Percentiles rank a stretch among this genome's conserved stretches.
phyloP scores from a whole-genome alignment of 2,113 vertebrate genomes.

The Irena cyanogastra region DNA sequence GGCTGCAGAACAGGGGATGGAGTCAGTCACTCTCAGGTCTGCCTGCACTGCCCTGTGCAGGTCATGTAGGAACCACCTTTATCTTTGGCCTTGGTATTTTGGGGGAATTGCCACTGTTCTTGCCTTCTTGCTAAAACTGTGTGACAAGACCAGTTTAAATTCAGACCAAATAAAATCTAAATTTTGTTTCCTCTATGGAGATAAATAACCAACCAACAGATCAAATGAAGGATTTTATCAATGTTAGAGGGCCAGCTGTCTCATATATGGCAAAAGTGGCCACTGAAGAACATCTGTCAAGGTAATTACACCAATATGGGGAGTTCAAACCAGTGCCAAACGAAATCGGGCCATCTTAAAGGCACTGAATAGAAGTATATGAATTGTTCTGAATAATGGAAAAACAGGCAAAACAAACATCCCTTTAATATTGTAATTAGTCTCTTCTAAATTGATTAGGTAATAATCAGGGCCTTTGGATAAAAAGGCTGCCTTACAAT shows the following conservation, averaged over 20 bases:
- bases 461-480: not conserved
- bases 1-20: slow-evolving; percentile 64
- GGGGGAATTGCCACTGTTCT: not conserved
- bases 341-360: not conserved
- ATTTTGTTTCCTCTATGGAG: not conserved
- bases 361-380: not conserved
- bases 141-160: not conserved
- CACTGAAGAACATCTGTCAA: not conserved
- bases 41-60: not conserved
- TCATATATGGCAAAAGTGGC: not conserved
- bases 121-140: not conserved
- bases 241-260: not conserved
- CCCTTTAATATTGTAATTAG: not conserved
- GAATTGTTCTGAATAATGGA: not conserved
- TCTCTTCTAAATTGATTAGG: not conserved
- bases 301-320: not conserved
- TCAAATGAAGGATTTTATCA: not conserved
- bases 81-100: not conserved
- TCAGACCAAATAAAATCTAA: not conserved
- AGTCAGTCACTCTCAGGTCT: not conserved
- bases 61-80: not conserved
- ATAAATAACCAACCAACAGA: not conserved
- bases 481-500: not conserved
- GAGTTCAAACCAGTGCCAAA: not conserved
- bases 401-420: not conserved